phyloP scores from a whole-genome alignment of 2,888 invertebrate genomes.

The Bruchidius siliquastri region DNA sequence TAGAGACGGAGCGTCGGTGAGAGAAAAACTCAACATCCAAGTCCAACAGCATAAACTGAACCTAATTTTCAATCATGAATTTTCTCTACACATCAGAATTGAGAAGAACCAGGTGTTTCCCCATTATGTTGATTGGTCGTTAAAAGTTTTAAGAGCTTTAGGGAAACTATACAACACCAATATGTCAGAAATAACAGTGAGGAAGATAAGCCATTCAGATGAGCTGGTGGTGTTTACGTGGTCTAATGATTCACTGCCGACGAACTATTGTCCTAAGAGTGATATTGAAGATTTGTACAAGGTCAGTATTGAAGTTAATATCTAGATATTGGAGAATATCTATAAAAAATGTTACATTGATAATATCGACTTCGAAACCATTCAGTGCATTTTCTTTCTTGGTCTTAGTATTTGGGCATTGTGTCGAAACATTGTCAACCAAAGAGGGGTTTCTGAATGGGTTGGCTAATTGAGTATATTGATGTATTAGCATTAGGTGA shows the following conservation, averaged over 20 bases:
- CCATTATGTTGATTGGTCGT: constrained; percentile 73
- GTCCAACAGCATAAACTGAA: constrained; percentile 78
- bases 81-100: constrained; percentile 64
- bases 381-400: too few relatives aligned
- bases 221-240: constrained; percentile 68
- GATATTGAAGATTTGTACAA: constrained; percentile 66
- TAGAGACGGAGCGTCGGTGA: constrained; percentile 65
- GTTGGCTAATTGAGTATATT: too few relatives aligned
- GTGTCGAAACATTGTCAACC: too few relatives aligned
- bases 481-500: too few relatives aligned
- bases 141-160: constrained; percentile 60
- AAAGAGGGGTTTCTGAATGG: too few relatives aligned
- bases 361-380: too few relatives aligned
- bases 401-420: too few relatives aligned
- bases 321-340: background rate
- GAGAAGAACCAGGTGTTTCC: constrained; percentile 57
- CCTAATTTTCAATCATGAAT: constrained; percentile 78
- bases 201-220: constrained; percentile 57
- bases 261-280: constrained; percentile 70
- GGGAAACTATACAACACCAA: constrained; percentile 56
- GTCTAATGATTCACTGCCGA: constrained; percentile 82
- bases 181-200: constrained; percentile 63
- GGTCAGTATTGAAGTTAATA: constrained; percentile 45
- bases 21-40: constrained; percentile 69
- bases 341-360: too few relatives aligned